Evolutionary conservation across 2,113 vertebrate genomes (phyloP).

Genomic region (Plotosus lineatus): DNA sequence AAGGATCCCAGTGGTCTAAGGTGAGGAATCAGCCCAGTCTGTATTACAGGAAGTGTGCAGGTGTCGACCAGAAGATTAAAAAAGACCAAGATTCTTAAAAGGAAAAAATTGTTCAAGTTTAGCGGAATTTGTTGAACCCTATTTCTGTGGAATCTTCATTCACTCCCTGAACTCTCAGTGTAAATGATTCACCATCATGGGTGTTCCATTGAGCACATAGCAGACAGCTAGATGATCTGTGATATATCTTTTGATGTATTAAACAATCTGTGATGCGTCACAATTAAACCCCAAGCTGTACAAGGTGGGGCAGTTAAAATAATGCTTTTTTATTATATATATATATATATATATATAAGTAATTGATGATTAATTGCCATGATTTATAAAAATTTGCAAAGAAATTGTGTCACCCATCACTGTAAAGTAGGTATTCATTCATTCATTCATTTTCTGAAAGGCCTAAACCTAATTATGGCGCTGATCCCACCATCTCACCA

Average conservation of each 20-base stretch:
- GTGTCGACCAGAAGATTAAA: conserved; percentile 32
- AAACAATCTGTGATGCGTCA: background rate
- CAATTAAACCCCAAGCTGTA: background rate
- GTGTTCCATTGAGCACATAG: background rate
- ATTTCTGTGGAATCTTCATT: background rate
- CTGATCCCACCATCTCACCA: too few relatives aligned
- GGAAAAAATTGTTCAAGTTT: background rate
- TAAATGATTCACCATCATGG: conserved; percentile 3
- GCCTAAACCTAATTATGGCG: too few relatives aligned
- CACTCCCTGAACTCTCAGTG: conserved; percentile 51
- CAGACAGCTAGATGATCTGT: background rate
- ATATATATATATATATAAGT: too few relatives aligned
- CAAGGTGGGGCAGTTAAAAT: too few relatives aligned
- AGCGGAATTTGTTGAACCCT: background rate
- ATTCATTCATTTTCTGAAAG: too few relatives aligned
- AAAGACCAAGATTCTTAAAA: background rate
- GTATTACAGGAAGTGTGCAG: conserved; percentile 10
- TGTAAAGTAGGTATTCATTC: too few relatives aligned
- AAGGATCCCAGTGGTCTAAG: background rate
- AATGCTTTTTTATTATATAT: too few relatives aligned
- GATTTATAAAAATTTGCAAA: background rate
- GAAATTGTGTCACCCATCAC: too few relatives aligned
- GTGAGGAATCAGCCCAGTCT: background rate
- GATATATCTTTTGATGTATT: background rate
- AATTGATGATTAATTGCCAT: background rate